Base-by-base conservation (phyloP, 1,140 invertebrate genomes). In the Thaumatotibia leucotreta region DNA sequence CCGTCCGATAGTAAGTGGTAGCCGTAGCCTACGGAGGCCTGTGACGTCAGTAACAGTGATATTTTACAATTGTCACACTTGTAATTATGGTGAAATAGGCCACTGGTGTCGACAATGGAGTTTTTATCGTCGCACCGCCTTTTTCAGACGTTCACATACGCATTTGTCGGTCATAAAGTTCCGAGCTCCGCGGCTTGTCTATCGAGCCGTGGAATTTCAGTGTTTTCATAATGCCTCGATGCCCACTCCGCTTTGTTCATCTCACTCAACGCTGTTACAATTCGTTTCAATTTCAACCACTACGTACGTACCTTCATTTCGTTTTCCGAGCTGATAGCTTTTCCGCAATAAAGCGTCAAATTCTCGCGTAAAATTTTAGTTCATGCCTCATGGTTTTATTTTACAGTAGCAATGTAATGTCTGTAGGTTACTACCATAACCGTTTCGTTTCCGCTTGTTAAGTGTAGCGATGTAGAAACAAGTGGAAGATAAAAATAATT, bases 401-500 rank as follows among this genome's bases (percentile, higher is more conserved):
- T 54, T 14, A 58, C 52, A 27, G 20, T 23, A 10, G 11, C n/a
- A 52, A 27, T 14, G 24, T 27, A 52, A 27, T 24, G 1, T 50
- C 20, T 20, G 2, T 49, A 29, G 58, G 6, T 14, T 63, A 10
- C 29, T 61, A 29, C 62, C 39, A 45, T 20, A 45, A 20, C 33
- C 35, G 62, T 17, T 27, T 63, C 23, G 4, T 29, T 11, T 4
- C 22, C 23, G 22, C 17, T 23, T 49, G 9, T 20, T 63, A 23
- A 32, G 32, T 9, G 32, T 14, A 22, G 61, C 17, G 8, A 14
- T 33, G 32, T 62, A 33, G 10, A 64, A 71, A 74, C 66, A 54
- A 69, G 69, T 74, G 22, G 68, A 66, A 77, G 80, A 82, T 84
- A 82, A 86, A 83, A 83, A 78, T 88, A 83, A 88, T 88, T 86